Evolutionary conservation across 2,797 vertebrate species (phyloP).

Genomic region (Anguilla obscura): DNA sequence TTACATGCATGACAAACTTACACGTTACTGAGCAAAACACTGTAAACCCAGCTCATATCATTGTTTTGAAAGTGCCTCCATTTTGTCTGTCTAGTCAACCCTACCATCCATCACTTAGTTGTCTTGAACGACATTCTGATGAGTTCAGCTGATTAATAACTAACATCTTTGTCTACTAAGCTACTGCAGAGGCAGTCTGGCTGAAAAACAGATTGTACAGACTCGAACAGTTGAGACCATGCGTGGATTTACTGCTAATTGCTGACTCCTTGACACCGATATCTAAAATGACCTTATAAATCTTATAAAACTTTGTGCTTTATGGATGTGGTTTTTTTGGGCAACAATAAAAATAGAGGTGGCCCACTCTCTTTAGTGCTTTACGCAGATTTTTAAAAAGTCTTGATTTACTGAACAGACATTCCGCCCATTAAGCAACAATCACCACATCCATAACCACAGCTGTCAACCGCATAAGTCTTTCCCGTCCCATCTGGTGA

Average conservation of each 20-base stretch:
- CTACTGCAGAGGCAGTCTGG: neutral
- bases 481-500: neutral
- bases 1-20: neutral
- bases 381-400: neutral
- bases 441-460: constrained; percentile 1
- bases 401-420: neutral
- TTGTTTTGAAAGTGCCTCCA: neutral
- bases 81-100: neutral
- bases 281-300: neutral
- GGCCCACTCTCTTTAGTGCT: neutral
- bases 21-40: neutral
- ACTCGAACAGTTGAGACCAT: neutral
- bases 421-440: constrained; percentile 3
- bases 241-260: neutral
- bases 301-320: neutral
- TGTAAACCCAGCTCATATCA: neutral
- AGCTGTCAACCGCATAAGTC: neutral
- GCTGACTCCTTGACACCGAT: neutral
- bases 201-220: neutral
- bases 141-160: neutral
- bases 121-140: neutral
- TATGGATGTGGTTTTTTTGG: neutral
- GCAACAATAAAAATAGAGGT: neutral
- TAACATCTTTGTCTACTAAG: neutral
- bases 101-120: neutral